Conservation (phyloP, 2,113 vertebrate genomes). For the Patagioenas fasciata region DNA sequence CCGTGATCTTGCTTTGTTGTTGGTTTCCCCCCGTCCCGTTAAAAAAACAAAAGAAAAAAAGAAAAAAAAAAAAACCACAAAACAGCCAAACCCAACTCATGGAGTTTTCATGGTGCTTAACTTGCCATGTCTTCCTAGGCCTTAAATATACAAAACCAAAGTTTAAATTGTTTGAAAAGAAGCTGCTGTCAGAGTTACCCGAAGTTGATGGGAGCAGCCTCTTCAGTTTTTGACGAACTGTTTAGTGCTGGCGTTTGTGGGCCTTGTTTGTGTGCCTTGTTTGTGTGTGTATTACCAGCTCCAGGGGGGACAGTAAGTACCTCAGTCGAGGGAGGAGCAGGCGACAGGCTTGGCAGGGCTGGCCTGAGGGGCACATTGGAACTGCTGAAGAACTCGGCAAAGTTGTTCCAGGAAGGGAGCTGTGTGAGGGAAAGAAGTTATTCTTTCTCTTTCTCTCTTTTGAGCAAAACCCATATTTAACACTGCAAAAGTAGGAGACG, state of each 20-base stretch:
- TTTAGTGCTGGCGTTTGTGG: not conserved
- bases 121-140: not conserved
- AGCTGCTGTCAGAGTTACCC: not conserved
- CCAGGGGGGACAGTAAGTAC: not conserved
- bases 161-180: not conserved
- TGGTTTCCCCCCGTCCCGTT: rapidly evolving
- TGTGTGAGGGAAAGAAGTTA: not conserved
- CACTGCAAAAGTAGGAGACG: not conserved
- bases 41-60: not conserved
- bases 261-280: not conserved
- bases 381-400: not conserved
- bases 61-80: not conserved
- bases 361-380: not conserved
- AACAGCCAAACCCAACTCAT: rapidly evolving
- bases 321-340: not conserved
- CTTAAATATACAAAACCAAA: not conserved
- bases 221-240: not conserved
- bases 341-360: not conserved
- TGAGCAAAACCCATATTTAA: not conserved
- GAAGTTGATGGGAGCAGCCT: not conserved
- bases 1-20: not conserved
- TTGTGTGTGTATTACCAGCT: not conserved
- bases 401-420: not conserved
- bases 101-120: not conserved
- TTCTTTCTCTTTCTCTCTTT: not conserved